These are phyloP conservation scores for Myoxocephalus aenaeus DNA, from an alignment of 2,797 vertebrate genomes.

Conservation along the genomic window DNA sequence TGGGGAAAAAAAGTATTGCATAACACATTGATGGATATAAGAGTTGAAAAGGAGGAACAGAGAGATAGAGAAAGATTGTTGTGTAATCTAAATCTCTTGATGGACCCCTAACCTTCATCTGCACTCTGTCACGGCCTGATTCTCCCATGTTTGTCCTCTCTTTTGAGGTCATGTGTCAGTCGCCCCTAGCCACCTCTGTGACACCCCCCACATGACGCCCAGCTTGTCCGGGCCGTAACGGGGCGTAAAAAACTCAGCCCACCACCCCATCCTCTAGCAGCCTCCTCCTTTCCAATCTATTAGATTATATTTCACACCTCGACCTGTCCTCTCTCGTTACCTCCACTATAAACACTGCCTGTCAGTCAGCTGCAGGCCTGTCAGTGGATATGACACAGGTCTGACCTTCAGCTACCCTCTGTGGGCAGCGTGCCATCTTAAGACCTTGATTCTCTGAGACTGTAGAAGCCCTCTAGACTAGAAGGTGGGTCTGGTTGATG, in stretches of 20 bases:
- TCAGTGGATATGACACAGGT: constrained; percentile 57
- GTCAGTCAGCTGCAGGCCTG: constrained; percentile 42
- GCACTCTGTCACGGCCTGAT: too few species aligned
- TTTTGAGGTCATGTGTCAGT: constrained; percentile 28
- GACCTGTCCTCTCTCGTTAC: constrained; percentile 70
- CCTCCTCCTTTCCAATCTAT: constrained; percentile 34
- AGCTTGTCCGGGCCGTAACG: background rate
- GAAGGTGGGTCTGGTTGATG: background rate
- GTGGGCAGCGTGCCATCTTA: constrained; percentile 24
- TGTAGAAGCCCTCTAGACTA: background rate
- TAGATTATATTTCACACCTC: constrained; percentile 80
- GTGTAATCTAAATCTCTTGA: background rate
- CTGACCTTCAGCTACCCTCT: constrained; percentile 64
- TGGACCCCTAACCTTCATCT: background rate
- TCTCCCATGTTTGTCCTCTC: constrained; percentile 4
- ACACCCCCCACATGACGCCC: constrained; percentile 8
- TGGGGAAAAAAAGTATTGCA: background rate
- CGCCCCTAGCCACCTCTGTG: background rate
- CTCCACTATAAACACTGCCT: constrained; percentile 43
- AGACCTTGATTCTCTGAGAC: constrained; percentile 21
- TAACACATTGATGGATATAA: background rate
- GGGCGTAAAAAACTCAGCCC: constrained; percentile 4
- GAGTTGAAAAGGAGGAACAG: background rate
- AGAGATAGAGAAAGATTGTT: too few species aligned
- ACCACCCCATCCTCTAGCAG: constrained; percentile 2